Base-by-base conservation (phyloP, 2,797 vertebrate genomes). In the Phrynocephalus forsythii region DNA sequence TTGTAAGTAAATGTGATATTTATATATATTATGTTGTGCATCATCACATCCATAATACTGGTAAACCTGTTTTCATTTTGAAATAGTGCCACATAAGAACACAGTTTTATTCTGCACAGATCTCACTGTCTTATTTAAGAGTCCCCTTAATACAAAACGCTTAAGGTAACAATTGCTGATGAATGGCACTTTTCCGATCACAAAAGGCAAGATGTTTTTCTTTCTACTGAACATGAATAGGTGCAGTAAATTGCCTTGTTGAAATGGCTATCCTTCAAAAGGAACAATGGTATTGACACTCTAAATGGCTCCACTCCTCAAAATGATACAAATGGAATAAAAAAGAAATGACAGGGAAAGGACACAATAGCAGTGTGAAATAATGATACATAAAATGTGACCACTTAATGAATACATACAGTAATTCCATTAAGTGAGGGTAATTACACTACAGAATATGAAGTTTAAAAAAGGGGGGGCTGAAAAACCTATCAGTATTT, bases 401-500 rank as follows among this genome's bases (percentile, higher is more conserved):
- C 38, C 48, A 33, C 67, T 83, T 84, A 8, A 7, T 30, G 52
- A 56, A 33, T 67, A n/a, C 20, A 5, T 20, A 44, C 67, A 79
- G 77, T 13, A 85, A 60, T 22, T 0, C 28, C 33, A 44, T n/a
- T 71, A 60, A 75, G 24, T 13, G 6, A 72, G 33, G 48, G 50
- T 33, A 81, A 80, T 81, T 81, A 48, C 85, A 81, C 10, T 48
- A 60, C 15, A 81, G 26, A 86, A 72, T 60, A 38, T 78, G 33
- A 73, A n/a, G 9, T 73, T 73, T 66, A 18, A 24, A 81, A 63
- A 87, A 24, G n/a, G 16, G 38, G 11, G 72, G 28, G 72, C n/a
- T 79, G 56, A 72, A 84, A 87, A 79, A 88, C 72, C 6, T 20
- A 33, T 79, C 69, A 26, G 4, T 30, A 63, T 88, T 84, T 88